Evolutionary conservation across 2,113 vertebrate genomes (phyloP), one percentile per base, ranked within the genome.

Genomic region (Reinhardtius hippoglossoides): DNA sequence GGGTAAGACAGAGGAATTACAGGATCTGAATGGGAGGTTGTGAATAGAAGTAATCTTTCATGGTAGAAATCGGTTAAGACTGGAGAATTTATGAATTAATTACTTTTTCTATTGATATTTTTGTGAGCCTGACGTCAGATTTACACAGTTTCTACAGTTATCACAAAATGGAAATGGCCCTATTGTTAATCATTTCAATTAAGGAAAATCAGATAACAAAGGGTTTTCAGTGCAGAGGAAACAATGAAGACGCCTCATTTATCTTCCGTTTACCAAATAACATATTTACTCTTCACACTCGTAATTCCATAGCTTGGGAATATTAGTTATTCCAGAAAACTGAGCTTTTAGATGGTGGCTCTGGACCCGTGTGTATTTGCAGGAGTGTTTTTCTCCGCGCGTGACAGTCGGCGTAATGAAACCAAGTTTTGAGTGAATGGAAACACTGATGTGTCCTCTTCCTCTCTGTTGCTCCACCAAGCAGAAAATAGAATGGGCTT

Each of bases 41-140:
- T 75, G 70, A 82, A 84, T 40, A 46, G 52, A 68, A 21, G 24
- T 56, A 23, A 79, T 82, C 12, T 65, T 67, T 83, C 40, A 82
- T 46, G 42, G 67, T 27, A 2, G 72, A 40, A 74, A 78, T 74
- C 31, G 61, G 50, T 56, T 1, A 58, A 31, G 54, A 52, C 65
- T 8, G 23, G 70, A 77, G 35, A 73, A 76, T 68, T 81, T 71
- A 35, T n/a, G 59, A 82, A 78, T 70, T 65, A 78, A 82, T 87
- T 71, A 76, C 69, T 68, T 82, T 59, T 79, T 23, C 4, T 48
- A 65, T 46, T 73, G 52, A 66, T 83, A 37, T 81, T 85, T 81
- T 57, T 37, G 24, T 2, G 44, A 31, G 50, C 0, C 46, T 20
- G 35, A 59, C 62, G 68, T 15, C 64, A 35, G 54, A 76, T 83